Evolutionary conservation across 1,140 invertebrate species (phyloP).

Genomic region (Hyles vespertilio): DNA sequence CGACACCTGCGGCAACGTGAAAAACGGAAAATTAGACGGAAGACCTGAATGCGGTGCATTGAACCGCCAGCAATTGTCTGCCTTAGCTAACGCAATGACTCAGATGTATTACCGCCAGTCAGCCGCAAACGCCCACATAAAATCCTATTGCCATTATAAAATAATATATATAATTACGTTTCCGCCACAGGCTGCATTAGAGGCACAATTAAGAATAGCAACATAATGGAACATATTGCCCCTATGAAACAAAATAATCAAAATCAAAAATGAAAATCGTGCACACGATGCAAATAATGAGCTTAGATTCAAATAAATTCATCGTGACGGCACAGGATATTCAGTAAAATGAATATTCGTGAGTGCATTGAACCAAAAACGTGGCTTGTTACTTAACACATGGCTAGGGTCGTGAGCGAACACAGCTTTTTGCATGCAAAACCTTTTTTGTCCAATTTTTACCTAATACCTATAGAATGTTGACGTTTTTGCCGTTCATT

Average conservation of each 20-base stretch:
- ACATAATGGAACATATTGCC: too few relatives aligned
- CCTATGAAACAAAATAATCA: constrained; percentile 1
- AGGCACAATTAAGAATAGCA: too few relatives aligned
- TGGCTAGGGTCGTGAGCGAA: constrained; percentile 49
- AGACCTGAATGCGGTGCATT: constrained; percentile 48
- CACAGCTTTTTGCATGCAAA: constrained; percentile 50
- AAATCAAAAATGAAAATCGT: constrained; percentile 25
- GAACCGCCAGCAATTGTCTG: constrained; percentile 40
- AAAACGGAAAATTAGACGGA: constrained; percentile 51
- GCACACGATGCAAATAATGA: constrained; percentile 42
- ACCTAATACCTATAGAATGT: constrained; percentile 48
- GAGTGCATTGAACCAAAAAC: constrained; percentile 73
- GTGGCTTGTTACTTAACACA: constrained; percentile 67
- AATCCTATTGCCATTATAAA: constrained; percentile 16
- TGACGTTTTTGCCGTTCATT: constrained; percentile 43
- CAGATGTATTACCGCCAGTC: constrained; percentile 15
- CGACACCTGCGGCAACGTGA: constrained; percentile 32
- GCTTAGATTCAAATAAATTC: constrained; percentile 47
- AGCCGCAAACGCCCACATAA: constrained; percentile 25
- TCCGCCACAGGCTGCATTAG: constrained; percentile 4
- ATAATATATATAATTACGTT: constrained; percentile 16
- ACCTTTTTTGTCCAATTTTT: constrained; percentile 44
- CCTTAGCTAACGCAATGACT: constrained; percentile 34
- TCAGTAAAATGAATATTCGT: constrained; percentile 60
- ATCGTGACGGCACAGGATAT: constrained; percentile 51